Evolutionary conservation across 2,113 vertebrate genomes (phyloP), one percentile per base, ranked within the genome.

Genomic region (Aphyosemion australe): DNA sequence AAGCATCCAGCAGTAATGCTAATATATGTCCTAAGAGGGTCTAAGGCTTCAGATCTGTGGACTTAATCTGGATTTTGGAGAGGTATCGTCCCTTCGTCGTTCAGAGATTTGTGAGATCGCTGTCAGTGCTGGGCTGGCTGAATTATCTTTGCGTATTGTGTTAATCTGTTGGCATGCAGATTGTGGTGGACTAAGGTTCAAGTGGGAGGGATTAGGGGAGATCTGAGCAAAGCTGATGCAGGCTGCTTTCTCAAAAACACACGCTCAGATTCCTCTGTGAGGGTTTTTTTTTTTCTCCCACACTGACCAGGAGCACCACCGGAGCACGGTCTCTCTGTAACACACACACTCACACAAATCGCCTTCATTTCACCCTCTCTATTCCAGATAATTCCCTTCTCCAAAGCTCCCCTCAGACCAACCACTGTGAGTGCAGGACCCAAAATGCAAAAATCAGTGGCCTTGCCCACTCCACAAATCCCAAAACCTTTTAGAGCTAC

Each of bases 401-500:
- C 87, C 75, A 89, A 87, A 84, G 74, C 84, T 88, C 88, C 80
- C 84, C 80, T 85, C 77, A 86, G 87, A 88, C 80, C 84, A 74
- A 84, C 85, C 79, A 86, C 79, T 79, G 84, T 56, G 82, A 90
- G 78, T 72, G 78, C 80, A 77, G 80, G 75, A 80, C 87, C 84
- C 71, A 79, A 83, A 88, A 88, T 83, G 71, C 75, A 75, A 87
- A 86, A 86, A 82, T 53, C 83, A 78, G 77, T 64, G 67, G 68
- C 78, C 69, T 57, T 76, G 85, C 82, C 82, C 85, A 87, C 88
- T 89, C 79, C 61, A 80, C 82, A 88, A 90, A 90, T 90, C 89
- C 89, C 68, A 79, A 88, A 91, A 84, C 88, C 89, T 91, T 91
- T 91, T 91, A 91, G 87, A 90, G 87, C 84, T 84, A 90, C 89